Conservation (phyloP, 2,113 vertebrate species). For the Gasterosteus nipponicus region DNA sequence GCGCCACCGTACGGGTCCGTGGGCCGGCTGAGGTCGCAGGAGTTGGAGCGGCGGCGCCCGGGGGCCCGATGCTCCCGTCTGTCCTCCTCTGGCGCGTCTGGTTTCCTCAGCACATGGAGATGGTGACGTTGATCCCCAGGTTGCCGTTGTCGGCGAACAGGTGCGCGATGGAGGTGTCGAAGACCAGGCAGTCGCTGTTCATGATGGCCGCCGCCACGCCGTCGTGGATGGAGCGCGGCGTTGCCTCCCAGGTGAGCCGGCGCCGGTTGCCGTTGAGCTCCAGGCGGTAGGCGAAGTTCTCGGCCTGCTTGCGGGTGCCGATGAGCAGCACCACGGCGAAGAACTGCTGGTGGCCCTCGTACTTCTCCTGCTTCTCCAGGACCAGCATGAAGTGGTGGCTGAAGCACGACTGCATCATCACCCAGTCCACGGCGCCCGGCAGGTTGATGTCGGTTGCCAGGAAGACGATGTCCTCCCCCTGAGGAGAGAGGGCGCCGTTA, state of each 20-base stretch:
- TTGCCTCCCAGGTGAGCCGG: constrained; percentile 85
- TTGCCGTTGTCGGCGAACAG: constrained; percentile 83
- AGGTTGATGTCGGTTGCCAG: constrained; percentile 84
- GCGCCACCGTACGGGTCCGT: no score
- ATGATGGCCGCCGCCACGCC: constrained; percentile 81
- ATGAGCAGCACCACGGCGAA: constrained; percentile 84
- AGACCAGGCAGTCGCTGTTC: constrained; percentile 85
- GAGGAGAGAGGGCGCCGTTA: neutral
- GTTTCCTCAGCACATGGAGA: constrained; percentile 81
- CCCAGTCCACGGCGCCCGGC: constrained; percentile 83
- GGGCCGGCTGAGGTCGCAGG: no score
- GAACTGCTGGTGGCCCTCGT: constrained; percentile 84
- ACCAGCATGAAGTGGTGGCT: constrained; percentile 85
- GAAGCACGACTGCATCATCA: constrained; percentile 86
- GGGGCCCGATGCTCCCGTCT: no score
- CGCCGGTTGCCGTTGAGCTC: constrained; percentile 83
- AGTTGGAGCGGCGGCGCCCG: no score
- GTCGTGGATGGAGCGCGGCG: constrained; percentile 83
- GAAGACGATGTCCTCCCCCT: constrained; percentile 86
- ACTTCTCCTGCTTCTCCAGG: constrained; percentile 84
- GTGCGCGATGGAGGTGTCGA: constrained; percentile 82
- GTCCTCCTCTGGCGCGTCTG: no score
- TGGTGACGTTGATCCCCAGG: constrained; percentile 84
- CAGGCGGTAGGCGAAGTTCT: constrained; percentile 84
- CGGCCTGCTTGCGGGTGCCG: constrained; percentile 81